Evolutionary conservation across 2,888 invertebrate species (phyloP).

Genomic region (Tipula lateralis): DNA sequence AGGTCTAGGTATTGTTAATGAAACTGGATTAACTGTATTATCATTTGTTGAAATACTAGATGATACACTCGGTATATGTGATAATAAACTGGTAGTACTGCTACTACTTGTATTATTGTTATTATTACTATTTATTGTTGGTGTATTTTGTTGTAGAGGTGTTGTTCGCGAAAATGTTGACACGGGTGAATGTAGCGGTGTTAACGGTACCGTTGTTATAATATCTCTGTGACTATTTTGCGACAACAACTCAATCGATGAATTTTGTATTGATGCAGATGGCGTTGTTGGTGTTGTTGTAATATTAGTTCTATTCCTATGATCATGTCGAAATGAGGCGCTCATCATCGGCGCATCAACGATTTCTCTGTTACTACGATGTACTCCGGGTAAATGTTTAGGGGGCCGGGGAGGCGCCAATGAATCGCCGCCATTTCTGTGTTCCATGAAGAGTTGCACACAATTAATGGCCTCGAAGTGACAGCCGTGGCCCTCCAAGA

Average conservation of each 20-base stretch:
- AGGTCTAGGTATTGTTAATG: constrained; percentile 69
- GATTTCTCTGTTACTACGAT: constrained; percentile 54
- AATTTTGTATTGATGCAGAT: constrained; percentile 32
- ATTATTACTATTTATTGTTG: constrained; percentile 30
- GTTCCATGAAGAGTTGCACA: constrained; percentile 57
- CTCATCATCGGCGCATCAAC: constrained; percentile 55
- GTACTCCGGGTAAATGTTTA: constrained; percentile 67
- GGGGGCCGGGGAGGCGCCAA: constrained; percentile 71
- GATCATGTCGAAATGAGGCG: constrained; percentile 41
- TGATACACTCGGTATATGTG: constrained; percentile 41
- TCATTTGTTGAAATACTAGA: constrained; percentile 38
- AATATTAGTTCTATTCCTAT: constrained; percentile 32
- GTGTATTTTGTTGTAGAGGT: constrained; percentile 39
- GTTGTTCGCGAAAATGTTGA: constrained; percentile 44
- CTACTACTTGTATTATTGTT: constrained; percentile 35
- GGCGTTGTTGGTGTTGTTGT: constrained; percentile 36
- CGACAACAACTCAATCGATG: constrained; percentile 35
- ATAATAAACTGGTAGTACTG: constrained; percentile 32
- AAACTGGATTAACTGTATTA: constrained; percentile 49
- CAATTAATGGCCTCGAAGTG: constrained; percentile 51
- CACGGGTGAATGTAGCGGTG: constrained; percentile 36
- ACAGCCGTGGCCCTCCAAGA: constrained; percentile 60
- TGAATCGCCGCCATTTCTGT: constrained; percentile 68
- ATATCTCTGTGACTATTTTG: constrained; percentile 35
- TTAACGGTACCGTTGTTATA: constrained; percentile 41